Conservation (phyloP, 2,113 vertebrate genomes). For the Ammodramus savannarum region DNA sequence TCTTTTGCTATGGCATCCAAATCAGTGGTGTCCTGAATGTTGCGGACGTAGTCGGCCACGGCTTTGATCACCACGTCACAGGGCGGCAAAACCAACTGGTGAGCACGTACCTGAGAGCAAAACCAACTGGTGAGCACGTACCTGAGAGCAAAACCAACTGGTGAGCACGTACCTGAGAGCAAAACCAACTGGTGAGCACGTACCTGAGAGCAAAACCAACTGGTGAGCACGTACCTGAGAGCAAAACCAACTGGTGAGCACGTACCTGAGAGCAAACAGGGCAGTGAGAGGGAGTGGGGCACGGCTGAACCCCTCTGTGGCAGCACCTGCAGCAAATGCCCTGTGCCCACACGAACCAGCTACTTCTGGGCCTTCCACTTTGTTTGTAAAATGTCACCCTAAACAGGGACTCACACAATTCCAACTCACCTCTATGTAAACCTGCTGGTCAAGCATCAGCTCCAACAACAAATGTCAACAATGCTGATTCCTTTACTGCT, state of each 20-base stretch:
- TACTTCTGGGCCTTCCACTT: background rate
- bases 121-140: slow-evolving; percentile 94
- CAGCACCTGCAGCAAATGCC: background rate
- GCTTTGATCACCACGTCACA: slow-evolving; percentile 96
- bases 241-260: slow-evolving; percentile 93
- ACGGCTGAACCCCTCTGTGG: background rate
- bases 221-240: too few relatives aligned
- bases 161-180: slow-evolving; percentile 90
- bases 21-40: slow-evolving; percentile 85
- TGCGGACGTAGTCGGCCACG: slow-evolving; percentile 90
- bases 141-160: slow-evolving; percentile 90
- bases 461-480: background rate
- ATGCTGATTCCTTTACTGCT: background rate
- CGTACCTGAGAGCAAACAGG: slow-evolving; percentile 85
- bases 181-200: slow-evolving; percentile 95
- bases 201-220: slow-evolving; percentile 82
- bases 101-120: slow-evolving; percentile 86
- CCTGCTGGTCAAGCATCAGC: background rate
- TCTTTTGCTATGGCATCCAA: slow-evolving; percentile 91
- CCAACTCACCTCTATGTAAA: background rate
- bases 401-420: background rate
- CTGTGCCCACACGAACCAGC: background rate
- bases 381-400: background rate
- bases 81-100: slow-evolving; percentile 92
- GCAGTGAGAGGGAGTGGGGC: too few relatives aligned